Conservation (phyloP, 2,888 invertebrate genomes). For the Cabera pusaria region DNA sequence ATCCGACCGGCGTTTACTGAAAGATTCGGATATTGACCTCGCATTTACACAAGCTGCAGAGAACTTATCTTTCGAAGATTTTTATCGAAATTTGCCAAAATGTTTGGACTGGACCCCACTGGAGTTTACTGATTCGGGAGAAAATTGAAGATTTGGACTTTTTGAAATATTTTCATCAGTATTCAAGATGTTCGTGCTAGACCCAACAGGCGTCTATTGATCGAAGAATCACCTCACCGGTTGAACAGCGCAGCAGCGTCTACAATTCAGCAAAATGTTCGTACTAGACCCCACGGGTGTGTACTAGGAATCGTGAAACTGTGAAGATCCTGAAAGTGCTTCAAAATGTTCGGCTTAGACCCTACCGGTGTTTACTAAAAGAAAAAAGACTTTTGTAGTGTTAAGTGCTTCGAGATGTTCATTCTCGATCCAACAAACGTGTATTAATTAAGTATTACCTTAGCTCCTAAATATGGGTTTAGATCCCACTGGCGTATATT, state of each 20-base stretch:
- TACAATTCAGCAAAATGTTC: slow-evolving; percentile 61
- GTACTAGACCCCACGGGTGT: slow-evolving; percentile 74
- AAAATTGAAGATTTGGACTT: slow-evolving; percentile 25
- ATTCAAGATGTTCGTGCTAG: slow-evolving; percentile 66
- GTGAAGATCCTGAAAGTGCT: slow-evolving; percentile 41
- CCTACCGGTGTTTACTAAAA: slow-evolving; percentile 56
- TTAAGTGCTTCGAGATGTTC: slow-evolving; percentile 47
- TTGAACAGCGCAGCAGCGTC: too few species aligned
- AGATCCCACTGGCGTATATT: slow-evolving; percentile 66
- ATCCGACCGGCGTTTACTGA: slow-evolving; percentile 78
- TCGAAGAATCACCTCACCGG: slow-evolving; percentile 25
- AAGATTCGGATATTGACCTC: slow-evolving; percentile 28
- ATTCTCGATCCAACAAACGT: slow-evolving; percentile 58
- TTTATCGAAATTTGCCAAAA: slow-evolving; percentile 41
- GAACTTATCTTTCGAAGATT: slow-evolving; percentile 29
- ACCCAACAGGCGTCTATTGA: slow-evolving; percentile 68
- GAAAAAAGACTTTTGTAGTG: slow-evolving; percentile 41
- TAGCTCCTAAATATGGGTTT: slow-evolving; percentile 52
- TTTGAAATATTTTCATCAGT: slow-evolving; percentile 22
- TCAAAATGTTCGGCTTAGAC: slow-evolving; percentile 57
- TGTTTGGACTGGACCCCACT: slow-evolving; percentile 68
- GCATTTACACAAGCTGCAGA: slow-evolving; percentile 29
- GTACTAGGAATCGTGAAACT: slow-evolving; percentile 54
- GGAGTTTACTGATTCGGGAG: slow-evolving; percentile 59
- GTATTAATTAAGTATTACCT: slow-evolving; percentile 45